Conservation (phyloP, 2,888 invertebrate genomes). For the Dryobota labecula region DNA sequence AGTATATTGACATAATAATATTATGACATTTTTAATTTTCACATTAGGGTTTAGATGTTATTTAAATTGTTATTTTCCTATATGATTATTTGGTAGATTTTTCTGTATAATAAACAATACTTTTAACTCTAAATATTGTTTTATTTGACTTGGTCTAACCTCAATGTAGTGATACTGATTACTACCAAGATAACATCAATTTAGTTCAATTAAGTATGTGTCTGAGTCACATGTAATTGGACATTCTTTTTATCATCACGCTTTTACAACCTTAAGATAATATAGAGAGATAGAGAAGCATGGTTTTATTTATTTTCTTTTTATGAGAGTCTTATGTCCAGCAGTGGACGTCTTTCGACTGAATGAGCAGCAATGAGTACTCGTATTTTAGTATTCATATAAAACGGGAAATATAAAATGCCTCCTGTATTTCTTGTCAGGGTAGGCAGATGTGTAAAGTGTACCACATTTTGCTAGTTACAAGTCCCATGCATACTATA, state of each 20-base stretch:
- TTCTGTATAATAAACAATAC: constrained; percentile 57
- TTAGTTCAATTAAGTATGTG: constrained; percentile 47
- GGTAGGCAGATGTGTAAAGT: background rate
- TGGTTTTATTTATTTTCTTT: background rate
- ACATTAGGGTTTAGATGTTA: constrained; percentile 42
- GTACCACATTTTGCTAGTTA: background rate
- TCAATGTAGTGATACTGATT: constrained; percentile 27
- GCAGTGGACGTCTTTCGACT: background rate
- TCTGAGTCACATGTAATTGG: constrained; percentile 9
- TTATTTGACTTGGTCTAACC: constrained; percentile 44
- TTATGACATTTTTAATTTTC: constrained; percentile 50
- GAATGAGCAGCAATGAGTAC: too few relatives aligned
- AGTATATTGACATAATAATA: too few relatives aligned
- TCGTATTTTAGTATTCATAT: background rate
- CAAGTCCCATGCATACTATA: too few relatives aligned
- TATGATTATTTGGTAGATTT: constrained; percentile 47
- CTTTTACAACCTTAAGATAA: background rate
- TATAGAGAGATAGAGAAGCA: background rate
- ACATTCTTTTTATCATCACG: background rate
- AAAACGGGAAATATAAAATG: background rate
- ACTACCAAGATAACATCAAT: constrained; percentile 46
- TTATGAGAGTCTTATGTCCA: background rate
- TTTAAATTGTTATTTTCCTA: constrained; percentile 39
- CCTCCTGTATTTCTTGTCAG: too few relatives aligned
- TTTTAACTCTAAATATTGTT: constrained; percentile 38